These are phyloP conservation scores for Syritta pipiens DNA, from an alignment of 2,888 invertebrate genomes.

Conservation along the genomic window DNA sequence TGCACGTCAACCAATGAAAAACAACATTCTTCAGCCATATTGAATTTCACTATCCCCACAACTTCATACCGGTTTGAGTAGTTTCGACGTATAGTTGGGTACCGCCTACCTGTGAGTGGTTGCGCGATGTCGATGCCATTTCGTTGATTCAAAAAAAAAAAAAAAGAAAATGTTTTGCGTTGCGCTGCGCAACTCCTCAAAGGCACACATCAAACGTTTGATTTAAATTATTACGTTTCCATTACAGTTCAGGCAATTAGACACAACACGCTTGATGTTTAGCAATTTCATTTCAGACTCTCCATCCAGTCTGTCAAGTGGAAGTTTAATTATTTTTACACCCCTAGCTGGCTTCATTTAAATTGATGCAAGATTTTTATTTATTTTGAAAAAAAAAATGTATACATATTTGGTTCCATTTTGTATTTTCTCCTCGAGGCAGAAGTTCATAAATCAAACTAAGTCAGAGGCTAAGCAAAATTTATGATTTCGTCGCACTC, in stretches of 20 bases:
- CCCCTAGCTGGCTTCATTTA: too few relatives aligned
- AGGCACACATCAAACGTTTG: background rate
- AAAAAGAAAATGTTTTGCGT: constrained; percentile 13
- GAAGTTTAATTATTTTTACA: too few relatives aligned
- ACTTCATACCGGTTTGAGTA: constrained; percentile 43
- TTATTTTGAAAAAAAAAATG: too few relatives aligned
- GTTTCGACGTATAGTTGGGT: constrained; percentile 22
- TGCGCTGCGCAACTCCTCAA: background rate
- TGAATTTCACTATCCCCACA: constrained; percentile 62
- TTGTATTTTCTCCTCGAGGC: background rate
- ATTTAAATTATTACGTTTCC: too few relatives aligned
- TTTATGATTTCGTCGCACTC: constrained; percentile 46
- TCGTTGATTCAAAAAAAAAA: constrained; percentile 1
- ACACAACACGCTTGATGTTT: background rate
- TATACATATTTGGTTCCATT: too few relatives aligned
- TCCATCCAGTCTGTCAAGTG: too few relatives aligned
- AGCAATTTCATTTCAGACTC: too few relatives aligned
- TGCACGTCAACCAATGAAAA: constrained; percentile 35
- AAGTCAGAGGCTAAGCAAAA: constrained; percentile 36
- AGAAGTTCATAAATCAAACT: constrained; percentile 46
- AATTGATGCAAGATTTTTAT: too few relatives aligned
- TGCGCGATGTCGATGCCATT: constrained; percentile 47
- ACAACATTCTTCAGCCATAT: constrained; percentile 55
- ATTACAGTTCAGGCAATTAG: background rate
- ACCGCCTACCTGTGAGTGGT: constrained; percentile 38